Evolutionary conservation across 92 coral and sea anemone genomes (phyloP), one percentile per base, ranked within the genome.

Genomic region (Porites cylindrica): DNA sequence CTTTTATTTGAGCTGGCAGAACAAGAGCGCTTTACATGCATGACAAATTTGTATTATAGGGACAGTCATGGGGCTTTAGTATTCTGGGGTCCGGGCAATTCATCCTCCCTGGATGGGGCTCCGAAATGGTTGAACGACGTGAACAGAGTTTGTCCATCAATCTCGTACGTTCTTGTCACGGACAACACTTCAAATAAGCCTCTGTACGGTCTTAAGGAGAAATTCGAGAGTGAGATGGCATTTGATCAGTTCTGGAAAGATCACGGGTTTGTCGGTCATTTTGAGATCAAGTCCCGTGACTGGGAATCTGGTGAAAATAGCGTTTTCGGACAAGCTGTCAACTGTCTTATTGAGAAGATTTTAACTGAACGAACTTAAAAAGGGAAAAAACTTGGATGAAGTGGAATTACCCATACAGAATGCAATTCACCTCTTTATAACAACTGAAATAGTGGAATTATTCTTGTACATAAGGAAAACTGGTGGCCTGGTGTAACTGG

Each of bases 81-180:
- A 63, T 93, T 93, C 72, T 93, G 96, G 96, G 93, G 93, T 16
- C 85, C 96, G 10, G 75, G 26, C 32, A 79, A 64, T 26, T 88
- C 84, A 0, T 70, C 88, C 56, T 82, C 93, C n/a, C 32, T 93
- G 24, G 77, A 86, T 17, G 85, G 73, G 7, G 93, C 88, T 56
- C 5, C 82, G 7, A 84, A 83, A 69, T 90, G 87, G 89, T 87
- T 54, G 72, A 61, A 70, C 29, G 70, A 63, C 58, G 56, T 88
- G 67, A 65, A 63, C 60, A 32, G 6, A 32, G 1, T 12, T 54
- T 20, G 8, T 70, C 72, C 52, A 16, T 53, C 88, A 7, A 26
- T 90, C 19, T 92, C 92, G 47, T 71, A 85, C 29, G 92, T 93
- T 68, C 84, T 93, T 62, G 17, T 93, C 62, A 86, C 91, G 21